Percentiles rank a stretch among this genome's conserved stretches.
Evolutionary conservation across 2,888 invertebrate genomes (phyloP).

Genomic region (Noctua pronuba): DNA sequence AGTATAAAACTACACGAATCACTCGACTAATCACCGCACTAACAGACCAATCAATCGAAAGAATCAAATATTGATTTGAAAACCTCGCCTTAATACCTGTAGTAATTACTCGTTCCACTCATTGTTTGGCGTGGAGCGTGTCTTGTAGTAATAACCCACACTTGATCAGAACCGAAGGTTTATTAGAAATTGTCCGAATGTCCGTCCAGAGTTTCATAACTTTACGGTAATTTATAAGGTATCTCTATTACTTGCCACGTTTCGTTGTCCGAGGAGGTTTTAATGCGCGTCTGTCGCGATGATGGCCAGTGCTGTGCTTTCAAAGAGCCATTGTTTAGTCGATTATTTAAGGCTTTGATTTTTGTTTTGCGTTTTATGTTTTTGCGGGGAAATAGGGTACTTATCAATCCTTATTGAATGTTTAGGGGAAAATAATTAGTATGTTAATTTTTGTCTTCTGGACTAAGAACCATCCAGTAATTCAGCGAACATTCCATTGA

Average conservation of each 20-base stretch:
- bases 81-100: constrained; percentile 48
- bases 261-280: constrained; percentile 44
- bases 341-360: constrained; percentile 34
- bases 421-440: not conserved
- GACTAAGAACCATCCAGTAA: not conserved
- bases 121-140: constrained; percentile 65
- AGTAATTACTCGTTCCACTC: constrained; percentile 58
- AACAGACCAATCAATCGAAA: constrained; percentile 58
- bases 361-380: constrained; percentile 33
- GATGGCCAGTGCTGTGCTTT: constrained; percentile 33
- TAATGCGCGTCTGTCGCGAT: constrained; percentile 33
- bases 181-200: constrained; percentile 66
- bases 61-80: constrained; percentile 65
- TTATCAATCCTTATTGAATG: not conserved
- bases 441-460: not conserved
- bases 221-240: constrained; percentile 59
- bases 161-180: constrained; percentile 61
- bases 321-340: constrained; percentile 48
- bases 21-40: constrained; percentile 43
- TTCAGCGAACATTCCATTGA: constrained; percentile 16
- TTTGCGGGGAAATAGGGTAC: not conserved
- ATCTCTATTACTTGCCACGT: constrained; percentile 63
- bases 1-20: constrained; percentile 24
- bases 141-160: constrained; percentile 66
- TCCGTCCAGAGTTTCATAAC: constrained; percentile 55